These are phyloP conservation scores for Mormyrus proboscirostris DNA, from an alignment of 2,797 vertebrate species.

Conservation along the genomic window DNA sequence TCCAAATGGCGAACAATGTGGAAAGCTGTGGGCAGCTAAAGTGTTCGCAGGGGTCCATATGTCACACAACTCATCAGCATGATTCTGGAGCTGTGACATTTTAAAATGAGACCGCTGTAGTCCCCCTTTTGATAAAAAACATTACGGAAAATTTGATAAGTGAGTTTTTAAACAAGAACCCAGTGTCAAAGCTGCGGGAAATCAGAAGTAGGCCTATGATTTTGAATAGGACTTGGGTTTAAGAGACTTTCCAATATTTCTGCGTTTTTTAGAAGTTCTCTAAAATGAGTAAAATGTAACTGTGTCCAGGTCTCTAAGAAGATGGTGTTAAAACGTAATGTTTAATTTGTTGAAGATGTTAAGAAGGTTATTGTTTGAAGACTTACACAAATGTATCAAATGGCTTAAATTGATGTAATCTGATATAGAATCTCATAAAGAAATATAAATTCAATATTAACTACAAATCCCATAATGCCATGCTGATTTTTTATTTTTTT, in stretches of 20 bases:
- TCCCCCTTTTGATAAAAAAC: background rate
- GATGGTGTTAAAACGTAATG: background rate
- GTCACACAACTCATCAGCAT: background rate
- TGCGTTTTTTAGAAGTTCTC: no score
- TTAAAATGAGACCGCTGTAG: background rate
- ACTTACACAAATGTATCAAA: background rate
- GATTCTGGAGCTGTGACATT: background rate
- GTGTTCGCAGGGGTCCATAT: background rate
- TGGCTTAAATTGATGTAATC: background rate
- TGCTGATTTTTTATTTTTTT: background rate
- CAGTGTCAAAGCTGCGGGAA: no score
- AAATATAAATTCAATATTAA: background rate
- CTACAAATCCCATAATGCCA: background rate
- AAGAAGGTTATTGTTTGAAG: background rate
- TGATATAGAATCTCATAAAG: background rate
- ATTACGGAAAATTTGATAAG: background rate
- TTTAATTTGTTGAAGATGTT: background rate
- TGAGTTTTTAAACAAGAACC: no score
- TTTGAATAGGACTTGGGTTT: no score
- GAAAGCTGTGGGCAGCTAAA: background rate
- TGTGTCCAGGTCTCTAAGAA: no score
- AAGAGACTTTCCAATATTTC: no score
- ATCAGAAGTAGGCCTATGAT: no score
- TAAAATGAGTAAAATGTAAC: no score
- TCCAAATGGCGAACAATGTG: background rate